Evolutionary conservation across 2,888 invertebrate genomes (phyloP).

Genomic region (Epiblema foenella): DNA sequence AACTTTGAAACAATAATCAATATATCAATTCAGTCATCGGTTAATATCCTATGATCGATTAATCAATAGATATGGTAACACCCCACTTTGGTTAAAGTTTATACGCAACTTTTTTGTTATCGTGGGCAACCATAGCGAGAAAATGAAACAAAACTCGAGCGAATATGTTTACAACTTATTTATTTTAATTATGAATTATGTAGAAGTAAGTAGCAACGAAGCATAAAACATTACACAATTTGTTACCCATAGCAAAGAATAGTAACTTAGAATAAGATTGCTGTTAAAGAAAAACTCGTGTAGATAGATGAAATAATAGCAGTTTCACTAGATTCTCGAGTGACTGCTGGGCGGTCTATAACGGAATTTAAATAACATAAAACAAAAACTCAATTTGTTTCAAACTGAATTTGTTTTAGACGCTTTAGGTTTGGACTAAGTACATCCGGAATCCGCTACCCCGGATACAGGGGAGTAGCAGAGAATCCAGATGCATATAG

Average conservation of each 20-base stretch:
- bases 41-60: not conserved
- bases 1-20: not conserved
- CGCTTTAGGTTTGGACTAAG: too few relatives aligned
- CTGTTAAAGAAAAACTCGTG: not conserved
- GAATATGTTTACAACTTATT: conserved; percentile 10
- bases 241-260: not conserved
- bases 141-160: not conserved
- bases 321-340: not conserved
- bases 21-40: too few relatives aligned
- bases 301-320: not conserved
- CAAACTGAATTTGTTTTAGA: too few relatives aligned
- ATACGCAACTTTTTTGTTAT: not conserved
- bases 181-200: conserved; percentile 32
- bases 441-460: too few relatives aligned
- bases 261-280: not conserved
- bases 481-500: not conserved
- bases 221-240: not conserved
- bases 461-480: too few relatives aligned
- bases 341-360: too few relatives aligned
- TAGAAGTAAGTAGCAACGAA: conserved; percentile 36
- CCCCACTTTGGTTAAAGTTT: not conserved
- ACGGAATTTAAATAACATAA: too few relatives aligned
- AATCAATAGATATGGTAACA: not conserved
- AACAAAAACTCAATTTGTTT: too few relatives aligned
- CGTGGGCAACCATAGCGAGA: not conserved